Base-by-base conservation (phyloP, 2,888 invertebrate genomes). In the Coelogynopora nodosa region DNA sequence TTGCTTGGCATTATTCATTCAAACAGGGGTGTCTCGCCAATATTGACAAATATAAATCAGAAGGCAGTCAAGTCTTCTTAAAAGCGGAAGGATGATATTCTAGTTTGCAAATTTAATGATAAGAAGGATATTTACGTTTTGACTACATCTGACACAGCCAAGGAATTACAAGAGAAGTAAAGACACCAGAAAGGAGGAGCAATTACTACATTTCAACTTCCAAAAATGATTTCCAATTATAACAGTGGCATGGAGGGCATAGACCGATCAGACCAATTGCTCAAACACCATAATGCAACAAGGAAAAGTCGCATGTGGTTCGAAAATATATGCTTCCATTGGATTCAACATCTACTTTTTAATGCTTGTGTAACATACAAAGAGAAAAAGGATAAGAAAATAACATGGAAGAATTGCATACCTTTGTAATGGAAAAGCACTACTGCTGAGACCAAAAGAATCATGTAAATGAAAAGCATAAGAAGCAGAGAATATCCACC, bases 171-270 rank as follows among this genome's bases (percentile, higher is more conserved):
- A 74, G 74, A 74, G 74, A 74, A 74, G 74, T 26, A 74, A 74
- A 13, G 74, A 74, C 74, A 74, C 74, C 74, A 74, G 74, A 74
- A 74, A 74, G 27, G 74, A 74, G 74, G 27, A 74, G 5, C 74
- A 74, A 74, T 74, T 74, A 74, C 74, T 74, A 74, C 23, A 74
- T n/a, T 74, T 74, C 74, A 74, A 74, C 74, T 74, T 74, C 74
- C 74, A 74, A 74, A 74, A 26, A 74, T 74, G 74, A 74, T 74
- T 49, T 5, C 49, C 49, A 49, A 49, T 49, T 49, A 49, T 49
- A 49, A 49, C 18, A 49, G 49, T 49, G 5, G 18, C 49, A 49
- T 74, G 18, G 74, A 26, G 23, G 18, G 74, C 74, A 74, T 13
- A 74, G 74, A 74, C 74, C 74, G 23, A 10, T 74, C 23, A 74